Conservation (phyloP, 2,888 invertebrate species). For the Diarsia dahlii region DNA sequence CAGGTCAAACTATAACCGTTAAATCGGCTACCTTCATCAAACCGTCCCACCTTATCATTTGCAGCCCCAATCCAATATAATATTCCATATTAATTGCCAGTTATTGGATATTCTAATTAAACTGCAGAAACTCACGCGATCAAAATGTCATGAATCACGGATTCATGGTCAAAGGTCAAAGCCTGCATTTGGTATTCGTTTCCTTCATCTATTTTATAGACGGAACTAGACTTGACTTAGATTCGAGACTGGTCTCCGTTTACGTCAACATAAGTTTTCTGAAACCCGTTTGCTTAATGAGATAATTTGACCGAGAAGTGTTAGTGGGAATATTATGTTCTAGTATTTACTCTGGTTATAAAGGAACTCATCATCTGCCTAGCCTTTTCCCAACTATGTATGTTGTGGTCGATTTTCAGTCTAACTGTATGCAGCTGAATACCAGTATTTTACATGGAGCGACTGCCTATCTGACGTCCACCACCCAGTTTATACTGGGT, state of each 20-base stretch:
- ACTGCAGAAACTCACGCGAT: constrained; percentile 11
- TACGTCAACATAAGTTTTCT: not conserved
- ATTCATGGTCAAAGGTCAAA: constrained; percentile 60
- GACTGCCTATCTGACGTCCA: too few species aligned
- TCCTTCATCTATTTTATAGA: constrained; percentile 21
- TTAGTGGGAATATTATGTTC: too few species aligned
- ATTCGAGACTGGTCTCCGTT: not conserved
- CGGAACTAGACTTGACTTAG: not conserved
- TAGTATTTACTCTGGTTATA: too few species aligned
- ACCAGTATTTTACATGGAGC: too few species aligned
- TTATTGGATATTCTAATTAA: constrained; percentile 28
- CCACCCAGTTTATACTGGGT: too few species aligned
- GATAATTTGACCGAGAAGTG: too few species aligned
- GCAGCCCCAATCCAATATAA: constrained; percentile 30
- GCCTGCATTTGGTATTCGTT: constrained; percentile 40
- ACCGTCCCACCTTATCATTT: constrained; percentile 8
- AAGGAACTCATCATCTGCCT: too few species aligned
- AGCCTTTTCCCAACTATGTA: too few species aligned
- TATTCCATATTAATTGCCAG: constrained; percentile 18
- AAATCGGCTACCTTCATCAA: constrained; percentile 8
- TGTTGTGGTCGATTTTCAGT: too few species aligned
- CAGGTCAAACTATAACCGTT: not conserved
- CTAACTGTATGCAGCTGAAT: too few species aligned
- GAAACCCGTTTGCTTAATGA: not conserved
- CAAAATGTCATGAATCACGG: constrained; percentile 49